Evolutionary conservation across 2,797 vertebrate species (phyloP).

Genomic region (Echiichthys vipera): DNA sequence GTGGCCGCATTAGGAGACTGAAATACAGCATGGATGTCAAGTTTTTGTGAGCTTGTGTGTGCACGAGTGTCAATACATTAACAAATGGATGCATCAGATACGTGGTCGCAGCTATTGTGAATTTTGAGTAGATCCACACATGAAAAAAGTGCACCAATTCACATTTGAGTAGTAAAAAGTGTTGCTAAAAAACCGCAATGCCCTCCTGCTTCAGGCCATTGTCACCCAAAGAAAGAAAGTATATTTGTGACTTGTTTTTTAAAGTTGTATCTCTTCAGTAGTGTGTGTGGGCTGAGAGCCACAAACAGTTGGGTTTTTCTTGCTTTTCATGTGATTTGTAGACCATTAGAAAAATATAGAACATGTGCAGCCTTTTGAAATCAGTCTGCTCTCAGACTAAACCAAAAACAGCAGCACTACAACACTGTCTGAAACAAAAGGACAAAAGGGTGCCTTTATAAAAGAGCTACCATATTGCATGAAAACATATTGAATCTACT

Average conservation of each 20-base stretch:
- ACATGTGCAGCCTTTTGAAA: neutral
- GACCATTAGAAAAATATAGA: neutral
- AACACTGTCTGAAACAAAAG: neutral
- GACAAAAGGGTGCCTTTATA: neutral
- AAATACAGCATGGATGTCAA: too few relatives aligned
- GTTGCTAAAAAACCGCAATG: neutral
- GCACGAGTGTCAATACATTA: too few relatives aligned
- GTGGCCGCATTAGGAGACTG: too few relatives aligned
- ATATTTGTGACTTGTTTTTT: neutral
- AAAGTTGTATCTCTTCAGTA: neutral
- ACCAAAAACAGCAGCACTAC: neutral
- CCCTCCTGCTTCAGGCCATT: neutral
- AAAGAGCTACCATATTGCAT: neutral
- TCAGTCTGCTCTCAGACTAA: neutral
- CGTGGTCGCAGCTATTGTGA: too few relatives aligned
- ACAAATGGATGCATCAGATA: too few relatives aligned
- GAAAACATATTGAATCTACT: neutral
- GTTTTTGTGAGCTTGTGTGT: too few relatives aligned
- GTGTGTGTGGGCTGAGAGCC: neutral
- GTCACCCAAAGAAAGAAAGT: too few relatives aligned
- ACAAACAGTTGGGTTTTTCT: neutral
- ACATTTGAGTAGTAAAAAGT: neutral
- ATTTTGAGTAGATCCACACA: too few relatives aligned
- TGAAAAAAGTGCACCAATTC: neutral
- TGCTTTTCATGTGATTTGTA: neutral